Evolutionary conservation across 2,113 vertebrate species (phyloP), one percentile per base, ranked within the genome.

Genomic region (Gavia stellata): DNA sequence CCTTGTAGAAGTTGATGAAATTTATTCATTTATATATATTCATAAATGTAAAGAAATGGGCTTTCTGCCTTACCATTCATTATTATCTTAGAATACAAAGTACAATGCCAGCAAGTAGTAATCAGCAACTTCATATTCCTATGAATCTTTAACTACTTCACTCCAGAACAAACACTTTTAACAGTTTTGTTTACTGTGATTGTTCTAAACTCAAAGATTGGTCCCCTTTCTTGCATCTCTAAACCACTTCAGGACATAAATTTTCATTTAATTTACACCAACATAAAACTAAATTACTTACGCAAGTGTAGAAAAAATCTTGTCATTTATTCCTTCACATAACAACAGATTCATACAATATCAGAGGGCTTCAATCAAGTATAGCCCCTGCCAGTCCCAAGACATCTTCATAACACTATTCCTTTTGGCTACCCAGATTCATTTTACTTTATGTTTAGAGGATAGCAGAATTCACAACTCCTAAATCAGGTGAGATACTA

Each of bases 11-110:
- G 63, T 2, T 83, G 82, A 83, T 50, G 10, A 52, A 83, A 83
- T 92, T 53, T 80, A 71, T 88, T 95, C 75, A 81, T 81, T 88
- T 90, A 3, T 55, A 83, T 88, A 59, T 88, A 73, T 62, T 71
- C 80, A 94, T 88, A 95, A 81, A 94, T 58, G 20, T 83, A 88
- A 92, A 83, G 72, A 70, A n/a, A n/a, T n/a, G n/a, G n/a, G n/a
- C n/a, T n/a, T n/a, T n/a, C n/a, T n/a, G n/a, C n/a, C n/a, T n/a
- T n/a, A n/a, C n/a, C n/a, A n/a, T n/a, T 81, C 63, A 86, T 93
- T 90, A 84, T 65, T 86, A 78, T 36, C 55, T 70, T 70, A 53
- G 67, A 86, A 67, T 10, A 83, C 50, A 89, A 89, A 93, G 42
- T 24, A 63, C 86, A 92, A 47, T 10, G 52, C 63, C 86, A 93